phyloP scores from a whole-genome alignment of 1,140 invertebrate genomes.

The Calosoma granatense region DNA sequence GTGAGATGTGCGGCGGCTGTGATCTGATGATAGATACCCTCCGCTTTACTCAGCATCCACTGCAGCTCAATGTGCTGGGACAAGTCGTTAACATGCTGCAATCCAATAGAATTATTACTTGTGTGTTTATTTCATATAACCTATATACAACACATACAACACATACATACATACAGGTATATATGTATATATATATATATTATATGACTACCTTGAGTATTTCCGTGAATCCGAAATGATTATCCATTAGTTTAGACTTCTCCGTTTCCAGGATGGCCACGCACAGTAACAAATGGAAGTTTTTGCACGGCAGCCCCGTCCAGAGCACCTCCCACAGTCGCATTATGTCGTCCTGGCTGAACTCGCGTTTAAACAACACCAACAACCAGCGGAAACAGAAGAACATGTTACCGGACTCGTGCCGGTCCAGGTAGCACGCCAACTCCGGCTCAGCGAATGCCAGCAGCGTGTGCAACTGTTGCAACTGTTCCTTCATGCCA shows the following conservation, averaged over 20 bases:
- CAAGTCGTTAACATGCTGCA: conserved; percentile 87
- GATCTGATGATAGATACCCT: conserved; percentile 81
- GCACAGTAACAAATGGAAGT: conserved; percentile 88
- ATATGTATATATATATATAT: too few relatives aligned
- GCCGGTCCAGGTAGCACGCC: conserved; percentile 73
- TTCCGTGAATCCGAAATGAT: conserved; percentile 89
- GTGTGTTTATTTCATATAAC: conserved; percentile 7
- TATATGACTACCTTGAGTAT: conserved; percentile 79
- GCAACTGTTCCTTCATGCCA: conserved; percentile 91
- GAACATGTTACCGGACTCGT: conserved; percentile 96
- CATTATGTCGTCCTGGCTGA: conserved; percentile 63
- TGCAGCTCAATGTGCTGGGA: conserved; percentile 74
- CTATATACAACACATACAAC: conserved; percentile 11
- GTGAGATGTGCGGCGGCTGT: conserved; percentile 56
- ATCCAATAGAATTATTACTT: conserved; percentile 20
- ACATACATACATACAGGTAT: background rate
- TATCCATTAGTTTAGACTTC: conserved; percentile 75
- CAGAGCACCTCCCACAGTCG: conserved; percentile 77
- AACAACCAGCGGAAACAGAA: conserved; percentile 95
- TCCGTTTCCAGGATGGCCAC: conserved; percentile 85
- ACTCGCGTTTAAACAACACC: conserved; percentile 76
- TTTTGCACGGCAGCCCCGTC: conserved; percentile 84
- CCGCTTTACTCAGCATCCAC: conserved; percentile 69
- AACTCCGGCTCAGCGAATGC: conserved; percentile 74
- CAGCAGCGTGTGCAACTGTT: conserved; percentile 73